phyloP scores from a whole-genome alignment of 2,797 vertebrate species.

The Pelochelys cantorii region DNA sequence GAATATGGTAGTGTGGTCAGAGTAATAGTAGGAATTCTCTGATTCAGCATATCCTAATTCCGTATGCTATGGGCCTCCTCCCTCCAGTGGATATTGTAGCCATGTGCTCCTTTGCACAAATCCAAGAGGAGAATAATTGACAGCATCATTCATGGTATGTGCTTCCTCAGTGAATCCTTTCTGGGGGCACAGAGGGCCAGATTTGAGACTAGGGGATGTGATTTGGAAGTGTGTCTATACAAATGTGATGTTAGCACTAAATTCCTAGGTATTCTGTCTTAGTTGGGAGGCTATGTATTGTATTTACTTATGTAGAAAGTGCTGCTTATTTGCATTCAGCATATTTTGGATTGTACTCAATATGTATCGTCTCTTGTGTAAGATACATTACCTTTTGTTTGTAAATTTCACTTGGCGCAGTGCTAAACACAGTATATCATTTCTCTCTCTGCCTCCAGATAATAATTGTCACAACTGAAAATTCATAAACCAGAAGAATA shows the following conservation, averaged over 20 bases:
- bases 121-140: background rate
- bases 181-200: background rate
- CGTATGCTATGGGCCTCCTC: background rate
- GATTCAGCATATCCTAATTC: background rate
- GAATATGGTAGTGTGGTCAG: background rate
- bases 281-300: background rate
- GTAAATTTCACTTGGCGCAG: background rate
- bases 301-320: background rate
- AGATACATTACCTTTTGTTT: background rate
- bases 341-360: background rate
- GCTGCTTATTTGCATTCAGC: background rate
- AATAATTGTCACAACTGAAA: background rate
- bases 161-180: background rate
- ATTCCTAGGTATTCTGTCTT: background rate
- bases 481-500: background rate
- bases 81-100: background rate
- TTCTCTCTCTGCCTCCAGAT: background rate
- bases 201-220: background rate
- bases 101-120: background rate
- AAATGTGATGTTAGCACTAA: background rate
- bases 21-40: background rate
- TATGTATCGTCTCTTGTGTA: background rate
- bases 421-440: background rate
- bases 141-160: background rate
- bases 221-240: background rate